Percentiles rank a stretch among this genome's conserved stretches.
Evolutionary conservation across 2,113 vertebrate species (phyloP).

Genomic region (Pachyramphus minor): DNA sequence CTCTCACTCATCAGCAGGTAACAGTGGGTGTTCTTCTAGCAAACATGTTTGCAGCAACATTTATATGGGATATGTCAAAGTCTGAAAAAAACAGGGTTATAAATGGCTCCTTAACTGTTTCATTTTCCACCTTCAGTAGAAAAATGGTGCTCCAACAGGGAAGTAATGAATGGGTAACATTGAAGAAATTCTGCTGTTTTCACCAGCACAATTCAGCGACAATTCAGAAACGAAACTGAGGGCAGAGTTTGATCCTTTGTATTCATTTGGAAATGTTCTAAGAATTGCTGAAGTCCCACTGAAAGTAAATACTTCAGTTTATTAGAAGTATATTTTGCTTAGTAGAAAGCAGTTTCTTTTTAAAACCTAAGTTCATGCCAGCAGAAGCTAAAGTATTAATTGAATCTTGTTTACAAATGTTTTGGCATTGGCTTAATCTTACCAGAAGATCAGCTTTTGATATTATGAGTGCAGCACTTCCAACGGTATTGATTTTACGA

Average conservation of each 20-base stretch:
- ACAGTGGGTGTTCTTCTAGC: background rate
- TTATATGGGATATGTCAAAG: background rate
- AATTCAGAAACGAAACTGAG: background rate
- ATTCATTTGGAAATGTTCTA: background rate
- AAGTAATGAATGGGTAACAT: background rate
- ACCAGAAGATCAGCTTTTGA: background rate
- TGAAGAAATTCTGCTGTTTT: background rate
- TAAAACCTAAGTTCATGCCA: background rate
- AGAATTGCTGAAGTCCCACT: background rate
- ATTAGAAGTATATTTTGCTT: background rate
- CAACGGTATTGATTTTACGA: background rate
- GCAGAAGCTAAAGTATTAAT: background rate
- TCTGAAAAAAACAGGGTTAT: background rate
- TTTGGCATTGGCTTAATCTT: background rate
- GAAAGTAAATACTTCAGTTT: background rate
- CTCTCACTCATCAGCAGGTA: background rate
- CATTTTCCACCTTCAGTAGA: background rate
- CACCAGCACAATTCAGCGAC: background rate
- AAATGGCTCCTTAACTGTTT: background rate
- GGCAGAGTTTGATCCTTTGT: background rate
- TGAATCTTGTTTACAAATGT: constrained; percentile 7
- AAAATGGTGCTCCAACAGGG: background rate
- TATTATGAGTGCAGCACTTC: background rate
- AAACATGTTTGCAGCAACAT: background rate
- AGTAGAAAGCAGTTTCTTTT: background rate